phyloP scores from a whole-genome alignment of 2,113 vertebrate species.

The Psettodes erumei region DNA sequence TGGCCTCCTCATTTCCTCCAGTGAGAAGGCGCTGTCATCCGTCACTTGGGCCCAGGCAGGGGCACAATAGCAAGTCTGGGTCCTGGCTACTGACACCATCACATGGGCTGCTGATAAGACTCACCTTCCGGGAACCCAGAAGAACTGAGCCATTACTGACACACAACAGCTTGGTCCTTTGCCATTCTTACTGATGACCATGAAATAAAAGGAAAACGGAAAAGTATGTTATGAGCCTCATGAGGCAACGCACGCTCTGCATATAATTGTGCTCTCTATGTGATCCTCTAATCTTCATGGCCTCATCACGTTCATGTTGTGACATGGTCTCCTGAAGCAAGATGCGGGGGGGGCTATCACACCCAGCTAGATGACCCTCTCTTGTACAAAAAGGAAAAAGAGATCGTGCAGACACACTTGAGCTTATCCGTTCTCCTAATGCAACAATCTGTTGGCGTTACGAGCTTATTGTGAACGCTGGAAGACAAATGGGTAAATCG shows the following conservation, averaged over 20 bases:
- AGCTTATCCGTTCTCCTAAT: conserved; percentile 40
- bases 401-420: conserved; percentile 15
- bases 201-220: conserved; percentile 55
- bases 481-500: conserved; percentile 22
- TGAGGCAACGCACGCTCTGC: conserved; percentile 7
- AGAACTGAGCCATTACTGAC: conserved; percentile 69
- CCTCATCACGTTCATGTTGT: conserved; percentile 5
- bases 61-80: conserved; percentile 82
- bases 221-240: conserved; percentile 34
- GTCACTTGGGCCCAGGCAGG: conserved; percentile 81
- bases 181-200: conserved; percentile 60
- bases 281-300: conserved; percentile 13
- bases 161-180: conserved; percentile 70
- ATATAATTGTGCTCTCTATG: neutral
- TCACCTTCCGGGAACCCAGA: conserved; percentile 80
- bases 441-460: conserved; percentile 24
- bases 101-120: conserved; percentile 83
- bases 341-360: neutral
- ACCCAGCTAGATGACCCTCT: neutral
- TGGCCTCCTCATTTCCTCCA: conserved; percentile 82
- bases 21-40: conserved; percentile 80
- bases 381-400: neutral
- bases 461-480: conserved; percentile 6
- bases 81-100: conserved; percentile 79
- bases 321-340: neutral